These are phyloP conservation scores for Bellardia pandia DNA, from an alignment of 2,888 invertebrate species.

Conservation along the genomic window DNA sequence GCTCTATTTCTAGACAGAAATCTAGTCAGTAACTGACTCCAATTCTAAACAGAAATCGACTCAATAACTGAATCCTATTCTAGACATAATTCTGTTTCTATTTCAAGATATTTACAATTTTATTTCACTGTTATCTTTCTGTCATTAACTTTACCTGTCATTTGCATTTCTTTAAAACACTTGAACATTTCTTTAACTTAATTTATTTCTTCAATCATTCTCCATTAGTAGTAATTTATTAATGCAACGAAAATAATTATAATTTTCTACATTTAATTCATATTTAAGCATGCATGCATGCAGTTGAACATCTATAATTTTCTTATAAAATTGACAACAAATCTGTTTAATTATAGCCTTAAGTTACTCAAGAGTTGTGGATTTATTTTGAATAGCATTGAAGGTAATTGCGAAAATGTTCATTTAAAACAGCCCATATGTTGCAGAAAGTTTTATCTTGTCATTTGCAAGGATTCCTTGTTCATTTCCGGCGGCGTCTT, in stretches of 20 bases:
- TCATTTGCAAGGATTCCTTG: conserved; percentile 22
- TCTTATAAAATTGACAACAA: background rate
- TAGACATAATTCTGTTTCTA: no score
- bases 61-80: no score
- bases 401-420: conserved; percentile 3
- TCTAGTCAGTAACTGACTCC: no score
- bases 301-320: background rate
- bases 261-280: background rate
- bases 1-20: no score
- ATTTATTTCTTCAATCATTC: background rate
- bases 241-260: background rate
- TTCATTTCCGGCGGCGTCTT: conserved; percentile 61
- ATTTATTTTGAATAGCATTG: background rate
- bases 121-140: background rate
- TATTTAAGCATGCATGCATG: background rate
- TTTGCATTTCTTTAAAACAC: background rate
- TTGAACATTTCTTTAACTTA: background rate
- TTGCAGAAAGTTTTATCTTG: conserved; percentile 52
- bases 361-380: background rate
- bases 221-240: background rate
- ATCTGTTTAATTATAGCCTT: conserved; percentile 6
- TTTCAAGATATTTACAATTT: no score
- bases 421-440: conserved; percentile 6
- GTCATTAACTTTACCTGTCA: no score
- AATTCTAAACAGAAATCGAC: no score